Percentiles rank a stretch among this genome's conserved stretches.
These are phyloP conservation scores for Coenonympha glycerion DNA, from an alignment of 2,888 invertebrate genomes.

Conservation along the genomic window DNA sequence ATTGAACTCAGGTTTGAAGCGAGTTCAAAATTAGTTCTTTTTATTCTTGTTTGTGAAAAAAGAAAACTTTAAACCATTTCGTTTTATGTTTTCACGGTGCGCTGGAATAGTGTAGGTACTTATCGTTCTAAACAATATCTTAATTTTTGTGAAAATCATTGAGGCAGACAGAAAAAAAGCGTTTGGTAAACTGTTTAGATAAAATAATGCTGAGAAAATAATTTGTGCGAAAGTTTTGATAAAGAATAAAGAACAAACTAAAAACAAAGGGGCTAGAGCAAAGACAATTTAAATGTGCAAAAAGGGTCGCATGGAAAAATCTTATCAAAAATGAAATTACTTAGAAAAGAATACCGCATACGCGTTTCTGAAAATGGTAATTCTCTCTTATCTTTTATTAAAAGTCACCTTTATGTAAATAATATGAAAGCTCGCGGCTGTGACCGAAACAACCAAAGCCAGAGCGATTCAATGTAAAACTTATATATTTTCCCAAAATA, in stretches of 20 bases:
- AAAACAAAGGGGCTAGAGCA: not conserved
- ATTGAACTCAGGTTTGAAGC: not conserved
- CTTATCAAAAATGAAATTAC: constrained; percentile 2
- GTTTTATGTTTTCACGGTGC: not conserved
- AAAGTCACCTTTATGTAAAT: constrained; percentile 16
- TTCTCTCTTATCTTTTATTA: constrained; percentile 11
- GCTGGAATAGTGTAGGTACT: not conserved
- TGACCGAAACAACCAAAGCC: not conserved
- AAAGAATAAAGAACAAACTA: no score
- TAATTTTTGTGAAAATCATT: not conserved
- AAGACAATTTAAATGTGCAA: not conserved
- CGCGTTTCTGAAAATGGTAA: constrained; percentile 4
- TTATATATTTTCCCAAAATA: not conserved
- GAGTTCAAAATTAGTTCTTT: constrained; percentile 2
- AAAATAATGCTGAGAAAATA: not conserved
- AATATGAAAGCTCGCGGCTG: not conserved
- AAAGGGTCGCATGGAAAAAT: not conserved
- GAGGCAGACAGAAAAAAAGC: not conserved
- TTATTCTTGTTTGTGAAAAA: not conserved
- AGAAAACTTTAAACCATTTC: not conserved
- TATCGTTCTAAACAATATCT: not conserved
- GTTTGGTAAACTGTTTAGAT: not conserved
- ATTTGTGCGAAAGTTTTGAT: not conserved
- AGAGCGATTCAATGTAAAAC: not conserved
- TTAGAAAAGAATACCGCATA: not conserved